phyloP scores from a whole-genome alignment of 53 echinoderm and acorn worm species.

The Paracentrotus lividus region DNA sequence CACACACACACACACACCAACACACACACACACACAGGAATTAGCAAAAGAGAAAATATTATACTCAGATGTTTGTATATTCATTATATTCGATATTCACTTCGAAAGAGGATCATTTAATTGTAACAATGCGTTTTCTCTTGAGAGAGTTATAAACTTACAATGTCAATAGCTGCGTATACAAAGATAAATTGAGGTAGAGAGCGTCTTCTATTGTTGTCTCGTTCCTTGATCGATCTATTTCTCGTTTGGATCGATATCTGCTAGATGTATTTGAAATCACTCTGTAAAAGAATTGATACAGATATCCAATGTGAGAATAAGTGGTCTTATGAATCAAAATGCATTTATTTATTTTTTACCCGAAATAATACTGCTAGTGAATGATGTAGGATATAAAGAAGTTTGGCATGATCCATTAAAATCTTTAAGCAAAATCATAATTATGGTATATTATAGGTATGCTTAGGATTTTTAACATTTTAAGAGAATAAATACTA shows the following conservation, averaged over 20 bases:
- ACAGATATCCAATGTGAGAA: no score
- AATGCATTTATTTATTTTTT: not conserved
- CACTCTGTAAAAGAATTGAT: not conserved
- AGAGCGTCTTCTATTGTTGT: conserved; percentile 55
- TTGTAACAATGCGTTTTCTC: no score
- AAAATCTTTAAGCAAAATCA: not conserved
- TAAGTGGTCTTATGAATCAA: not conserved
- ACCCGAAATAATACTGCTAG: not conserved
- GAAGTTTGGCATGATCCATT: not conserved
- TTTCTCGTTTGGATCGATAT: conserved; percentile 21
- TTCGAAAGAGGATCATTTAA: no score
- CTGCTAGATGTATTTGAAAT: not conserved
- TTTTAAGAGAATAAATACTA: no score
- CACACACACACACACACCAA: no score
- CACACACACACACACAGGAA: no score
- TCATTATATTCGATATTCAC: no score
- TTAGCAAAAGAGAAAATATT: no score
- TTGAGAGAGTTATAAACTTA: conserved; percentile 20
- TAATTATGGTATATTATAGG: not conserved
- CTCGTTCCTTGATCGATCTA: not conserved
- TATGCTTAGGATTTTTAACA: no score
- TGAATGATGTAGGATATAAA: not conserved
- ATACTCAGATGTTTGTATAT: no score
- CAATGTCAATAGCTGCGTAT: conserved; percentile 36
- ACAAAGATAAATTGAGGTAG: conserved; percentile 30